These are phyloP conservation scores for Nomada fucata DNA, from an alignment of 2,888 invertebrate genomes.

Conservation along the genomic window DNA sequence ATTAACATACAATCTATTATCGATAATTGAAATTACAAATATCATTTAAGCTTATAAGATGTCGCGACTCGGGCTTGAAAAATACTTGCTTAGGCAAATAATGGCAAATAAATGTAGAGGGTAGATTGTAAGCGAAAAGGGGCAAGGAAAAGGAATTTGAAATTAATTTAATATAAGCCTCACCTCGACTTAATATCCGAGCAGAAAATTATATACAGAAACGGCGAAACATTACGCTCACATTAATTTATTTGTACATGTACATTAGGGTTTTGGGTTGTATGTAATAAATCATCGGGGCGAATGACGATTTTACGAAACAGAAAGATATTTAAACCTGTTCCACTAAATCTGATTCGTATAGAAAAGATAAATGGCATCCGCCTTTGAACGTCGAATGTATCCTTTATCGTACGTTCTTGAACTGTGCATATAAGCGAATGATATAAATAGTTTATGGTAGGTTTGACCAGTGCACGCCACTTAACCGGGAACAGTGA, in stretches of 20 bases:
- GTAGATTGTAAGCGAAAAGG: no score
- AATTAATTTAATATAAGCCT: no score
- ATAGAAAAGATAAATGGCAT: conserved; percentile 39
- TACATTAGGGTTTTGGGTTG: not conserved
- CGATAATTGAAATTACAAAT: not conserved
- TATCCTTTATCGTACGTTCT: conserved; percentile 26
- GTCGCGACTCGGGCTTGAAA: not conserved
- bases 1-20: not conserved
- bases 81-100: not conserved
- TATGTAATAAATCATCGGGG: conserved; percentile 9
- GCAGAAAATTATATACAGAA: not conserved
- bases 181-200: not conserved
- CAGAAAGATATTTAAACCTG: not conserved
- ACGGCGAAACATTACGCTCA: not conserved
- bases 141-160: no score
- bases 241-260: not conserved
- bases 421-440: no score
- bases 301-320: not conserved
- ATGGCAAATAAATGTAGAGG: not conserved
- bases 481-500: not conserved
- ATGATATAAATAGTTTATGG: conserved; percentile 6
- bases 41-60: not conserved
- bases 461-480: not conserved
- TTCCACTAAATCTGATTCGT: conserved; percentile 26
- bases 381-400: not conserved